Conservation (phyloP, 2,888 invertebrate genomes). For the Tupiocoris notatus region DNA sequence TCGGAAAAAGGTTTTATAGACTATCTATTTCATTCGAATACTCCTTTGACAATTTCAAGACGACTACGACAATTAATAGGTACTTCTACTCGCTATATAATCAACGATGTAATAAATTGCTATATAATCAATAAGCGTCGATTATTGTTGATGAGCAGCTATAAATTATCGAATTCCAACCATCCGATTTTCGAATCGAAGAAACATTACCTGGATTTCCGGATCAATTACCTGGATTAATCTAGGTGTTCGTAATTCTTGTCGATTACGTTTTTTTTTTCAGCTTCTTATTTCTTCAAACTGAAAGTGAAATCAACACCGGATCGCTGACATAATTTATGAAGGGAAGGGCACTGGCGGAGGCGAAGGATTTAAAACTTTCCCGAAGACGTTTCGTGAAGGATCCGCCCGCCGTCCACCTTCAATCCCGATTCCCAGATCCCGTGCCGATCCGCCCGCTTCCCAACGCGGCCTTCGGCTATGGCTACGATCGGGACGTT, state of each 20-base stretch:
- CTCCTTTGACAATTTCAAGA: too few species aligned
- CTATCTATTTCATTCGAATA: too few species aligned
- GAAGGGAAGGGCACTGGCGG: conserved; percentile 18
- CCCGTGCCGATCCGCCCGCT: neutral
- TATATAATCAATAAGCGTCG: neutral
- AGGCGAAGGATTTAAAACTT: conserved; percentile 18
- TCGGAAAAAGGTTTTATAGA: too few species aligned
- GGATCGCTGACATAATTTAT: conserved; percentile 25
- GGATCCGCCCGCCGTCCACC: neutral
- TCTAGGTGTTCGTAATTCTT: too few species aligned
- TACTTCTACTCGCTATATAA: too few species aligned
- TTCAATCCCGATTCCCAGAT: neutral
- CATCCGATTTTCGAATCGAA: neutral
- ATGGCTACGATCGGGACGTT: too few species aligned
- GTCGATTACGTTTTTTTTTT: too few species aligned
- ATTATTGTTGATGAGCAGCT: neutral
- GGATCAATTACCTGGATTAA: neutral
- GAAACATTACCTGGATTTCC: neutral
- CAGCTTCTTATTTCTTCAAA: neutral
- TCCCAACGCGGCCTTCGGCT: neutral
- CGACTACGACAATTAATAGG: too few species aligned
- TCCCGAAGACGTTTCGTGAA: conserved; percentile 15
- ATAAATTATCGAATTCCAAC: neutral
- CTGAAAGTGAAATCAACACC: conserved; percentile 21
- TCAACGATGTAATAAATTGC: too few species aligned